Base-by-base conservation (phyloP, 2,797 vertebrate genomes). In the Gila robusta region DNA sequence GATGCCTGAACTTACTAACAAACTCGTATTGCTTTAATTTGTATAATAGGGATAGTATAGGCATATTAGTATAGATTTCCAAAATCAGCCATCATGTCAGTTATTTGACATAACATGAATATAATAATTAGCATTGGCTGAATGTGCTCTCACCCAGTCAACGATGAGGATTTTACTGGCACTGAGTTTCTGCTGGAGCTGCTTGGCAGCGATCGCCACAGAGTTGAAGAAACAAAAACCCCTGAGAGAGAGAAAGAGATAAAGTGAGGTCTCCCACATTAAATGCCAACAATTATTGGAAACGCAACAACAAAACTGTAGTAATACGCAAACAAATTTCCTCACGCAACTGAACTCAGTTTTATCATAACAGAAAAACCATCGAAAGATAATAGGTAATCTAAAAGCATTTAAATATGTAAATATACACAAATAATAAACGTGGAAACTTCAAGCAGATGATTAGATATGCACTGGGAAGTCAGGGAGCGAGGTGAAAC, bases 171-270 rank as follows among this genome's bases (percentile, higher is more conserved):
- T 97, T 94, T 97, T 98, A 94, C 93, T 92, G 91, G 97, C 96
- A 0, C 96, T 97, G 92, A 97, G 96, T 69, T 97, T 98, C 86
- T 98, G 97, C 66, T 98, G 98, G 83, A 99, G 96, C 93, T 98
- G 97, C 92, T 96, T 95, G 84, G 97, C 98, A 0, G 98, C 98
- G 2, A 99, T 96, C 66, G 98, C 98, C 93, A 99, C 97, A 0
- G 98, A 99, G 91, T 99, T 99, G 87, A 99, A 99, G 94, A 98
- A 98, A 91, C 98, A 99, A 91, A 99, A 99, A 4, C 98, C 98
- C 98, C 98, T 99, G 91, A 84, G 52, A 28, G 79, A 82, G 14
- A 77, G 44, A 47, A 3, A 47, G 44, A 47, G 44, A 47, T 12
- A 47, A 39, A 83, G 62, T 67, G 19, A 79, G 41, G 26, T 35